A percentile compares a stretch with the other conserved stretches of the same genome.
Conservation (phyloP, 2,797 vertebrate genomes). For the Chanos chanos region DNA sequence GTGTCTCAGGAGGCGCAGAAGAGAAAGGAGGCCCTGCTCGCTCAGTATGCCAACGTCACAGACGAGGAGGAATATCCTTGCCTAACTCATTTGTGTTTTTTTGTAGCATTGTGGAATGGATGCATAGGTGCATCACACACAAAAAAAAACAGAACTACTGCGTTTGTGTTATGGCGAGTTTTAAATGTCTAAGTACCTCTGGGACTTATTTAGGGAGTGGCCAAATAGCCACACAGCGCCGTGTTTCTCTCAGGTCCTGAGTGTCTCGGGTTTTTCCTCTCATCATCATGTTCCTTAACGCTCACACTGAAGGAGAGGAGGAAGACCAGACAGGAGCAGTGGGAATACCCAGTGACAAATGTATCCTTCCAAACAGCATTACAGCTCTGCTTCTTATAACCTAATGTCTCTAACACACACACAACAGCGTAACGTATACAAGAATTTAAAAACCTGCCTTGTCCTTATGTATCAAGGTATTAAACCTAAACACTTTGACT, state of each 20-base stretch:
- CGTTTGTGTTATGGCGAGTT: neutral
- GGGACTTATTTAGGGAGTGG: neutral
- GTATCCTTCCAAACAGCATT: slow-evolving; percentile 84
- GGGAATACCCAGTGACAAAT: slow-evolving; percentile 70
- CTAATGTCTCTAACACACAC: no score
- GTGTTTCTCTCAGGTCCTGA: neutral
- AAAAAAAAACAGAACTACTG: no score
- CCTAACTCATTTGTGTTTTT: neutral
- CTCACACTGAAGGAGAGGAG: slow-evolving; percentile 80
- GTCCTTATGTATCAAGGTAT: no score
- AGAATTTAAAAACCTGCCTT: no score
- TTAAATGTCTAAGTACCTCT: neutral
- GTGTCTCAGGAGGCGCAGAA: slow-evolving; percentile 80
- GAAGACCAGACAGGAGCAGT: slow-evolving; percentile 61
- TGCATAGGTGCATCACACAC: no score
- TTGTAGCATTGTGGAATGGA: neutral
- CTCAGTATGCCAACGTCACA: slow-evolving; percentile 91
- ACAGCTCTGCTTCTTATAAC: neutral
- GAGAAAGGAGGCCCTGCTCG: slow-evolving; percentile 88
- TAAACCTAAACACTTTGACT: no score
- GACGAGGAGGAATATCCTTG: slow-evolving; percentile 99
- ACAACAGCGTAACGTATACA: no score
- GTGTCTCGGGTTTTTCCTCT: no score
- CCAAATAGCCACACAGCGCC: neutral
- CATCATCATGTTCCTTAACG: slow-evolving; percentile 74